phyloP scores from a whole-genome alignment of 2,888 invertebrate species.

The Sphaeridia pumilis region DNA sequence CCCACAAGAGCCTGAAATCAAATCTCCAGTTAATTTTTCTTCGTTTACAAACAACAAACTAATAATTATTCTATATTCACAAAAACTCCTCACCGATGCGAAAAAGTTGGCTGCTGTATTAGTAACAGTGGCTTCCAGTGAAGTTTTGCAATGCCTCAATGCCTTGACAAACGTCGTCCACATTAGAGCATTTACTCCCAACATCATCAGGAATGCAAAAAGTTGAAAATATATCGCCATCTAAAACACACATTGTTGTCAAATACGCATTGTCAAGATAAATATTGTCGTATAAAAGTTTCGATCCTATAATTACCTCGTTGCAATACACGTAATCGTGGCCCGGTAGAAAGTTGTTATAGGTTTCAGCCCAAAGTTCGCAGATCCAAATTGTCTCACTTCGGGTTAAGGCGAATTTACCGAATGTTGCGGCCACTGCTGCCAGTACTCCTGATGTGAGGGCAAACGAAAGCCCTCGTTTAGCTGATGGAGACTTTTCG shows the following conservation, averaged over 20 bases:
- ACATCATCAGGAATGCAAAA: constrained; percentile 39
- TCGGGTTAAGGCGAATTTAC: constrained; percentile 40
- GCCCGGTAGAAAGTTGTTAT: constrained; percentile 5
- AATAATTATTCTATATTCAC: constrained; percentile 1
- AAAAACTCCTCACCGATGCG: constrained; percentile 40
- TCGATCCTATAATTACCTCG: constrained; percentile 15
- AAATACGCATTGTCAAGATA: not conserved
- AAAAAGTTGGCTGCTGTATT: constrained; percentile 44
- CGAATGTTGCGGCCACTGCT: constrained; percentile 40
- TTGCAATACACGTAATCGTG: constrained; percentile 20
- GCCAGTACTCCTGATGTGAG: constrained; percentile 40
- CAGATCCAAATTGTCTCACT: constrained; percentile 38
- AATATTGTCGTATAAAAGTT: not conserved
- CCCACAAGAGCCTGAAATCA: constrained; percentile 57
- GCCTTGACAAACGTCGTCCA: constrained; percentile 44
- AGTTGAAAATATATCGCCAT: constrained; percentile 37
- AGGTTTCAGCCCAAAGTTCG: constrained; percentile 24
- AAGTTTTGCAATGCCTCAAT: constrained; percentile 41
- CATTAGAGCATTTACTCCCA: constrained; percentile 42
- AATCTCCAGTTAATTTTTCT: not conserved
- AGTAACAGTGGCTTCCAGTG: constrained; percentile 42
- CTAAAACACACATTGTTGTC: no score
- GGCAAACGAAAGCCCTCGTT: constrained; percentile 37
- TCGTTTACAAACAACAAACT: constrained; percentile 15
- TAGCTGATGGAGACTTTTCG: constrained; percentile 17